Percentiles rank a stretch among this genome's conserved stretches.
Evolutionary conservation across 2,113 vertebrate species (phyloP).

Genomic region (Rhineura floridana): DNA sequence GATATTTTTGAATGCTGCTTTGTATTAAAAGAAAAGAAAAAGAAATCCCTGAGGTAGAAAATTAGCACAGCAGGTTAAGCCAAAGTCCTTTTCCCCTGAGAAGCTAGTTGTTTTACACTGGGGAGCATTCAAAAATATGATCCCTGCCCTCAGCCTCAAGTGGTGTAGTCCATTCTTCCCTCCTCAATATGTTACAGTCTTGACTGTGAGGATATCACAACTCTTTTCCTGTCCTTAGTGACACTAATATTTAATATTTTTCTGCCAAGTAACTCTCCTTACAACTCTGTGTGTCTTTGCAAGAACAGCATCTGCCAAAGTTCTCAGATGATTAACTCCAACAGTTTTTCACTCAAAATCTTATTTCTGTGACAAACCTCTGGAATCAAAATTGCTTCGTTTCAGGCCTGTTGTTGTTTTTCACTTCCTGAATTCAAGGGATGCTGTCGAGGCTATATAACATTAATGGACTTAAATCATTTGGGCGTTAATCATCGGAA

Average conservation of each 20-base stretch:
- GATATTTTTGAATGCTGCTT: background rate
- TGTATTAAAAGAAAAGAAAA: background rate
- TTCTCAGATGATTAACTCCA: constrained; percentile 29
- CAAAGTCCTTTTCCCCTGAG: background rate
- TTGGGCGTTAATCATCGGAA: constrained; percentile 57
- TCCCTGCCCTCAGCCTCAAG: background rate
- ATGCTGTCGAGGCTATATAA: background rate
- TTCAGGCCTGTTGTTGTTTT: background rate
- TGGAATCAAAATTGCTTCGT: background rate
- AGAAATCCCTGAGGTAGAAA: background rate
- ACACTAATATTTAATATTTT: constrained; percentile 8
- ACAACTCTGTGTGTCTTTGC: background rate
- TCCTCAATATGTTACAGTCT: background rate
- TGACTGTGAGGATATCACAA: background rate
- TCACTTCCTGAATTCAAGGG: constrained; percentile 27
- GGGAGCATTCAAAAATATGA: background rate
- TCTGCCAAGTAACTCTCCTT: background rate
- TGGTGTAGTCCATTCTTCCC: background rate
- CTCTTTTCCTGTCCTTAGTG: constrained; percentile 25
- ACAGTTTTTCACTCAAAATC: constrained; percentile 33
- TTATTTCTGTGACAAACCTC: constrained; percentile 20
- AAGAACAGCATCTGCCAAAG: constrained; percentile 12
- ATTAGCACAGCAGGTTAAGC: background rate
- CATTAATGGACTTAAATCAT: background rate
- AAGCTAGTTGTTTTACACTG: background rate